These are phyloP conservation scores for Drosophila gaucha DNA, from an alignment of 2,888 invertebrate genomes.

Conservation along the genomic window DNA sequence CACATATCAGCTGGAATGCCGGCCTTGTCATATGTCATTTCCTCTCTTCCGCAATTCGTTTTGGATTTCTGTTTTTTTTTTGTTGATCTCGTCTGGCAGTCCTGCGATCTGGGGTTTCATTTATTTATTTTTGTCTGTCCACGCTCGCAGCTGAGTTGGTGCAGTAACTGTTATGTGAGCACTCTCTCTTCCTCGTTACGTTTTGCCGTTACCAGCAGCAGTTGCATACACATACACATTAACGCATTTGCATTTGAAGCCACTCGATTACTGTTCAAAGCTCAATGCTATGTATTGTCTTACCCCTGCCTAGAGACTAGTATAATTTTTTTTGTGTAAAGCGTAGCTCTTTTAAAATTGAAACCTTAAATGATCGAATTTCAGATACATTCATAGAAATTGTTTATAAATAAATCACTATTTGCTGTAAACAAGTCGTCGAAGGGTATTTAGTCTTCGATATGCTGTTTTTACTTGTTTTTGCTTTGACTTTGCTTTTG, in stretches of 20 bases:
- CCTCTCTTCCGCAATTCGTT: slow-evolving; percentile 8
- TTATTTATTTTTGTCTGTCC: slow-evolving; percentile 19
- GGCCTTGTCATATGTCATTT: slow-evolving; percentile 29
- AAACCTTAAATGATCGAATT: too few relatives aligned
- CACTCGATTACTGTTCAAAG: slow-evolving; percentile 21
- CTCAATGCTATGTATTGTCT: slow-evolving; percentile 10
- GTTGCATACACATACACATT: not conserved
- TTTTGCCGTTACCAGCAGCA: slow-evolving; percentile 20
- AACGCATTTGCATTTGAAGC: slow-evolving; percentile 10
- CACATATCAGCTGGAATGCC: slow-evolving; percentile 35
- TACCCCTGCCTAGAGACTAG: not conserved
- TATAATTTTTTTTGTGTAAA: not conserved
- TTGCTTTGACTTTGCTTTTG: slow-evolving; percentile 5
- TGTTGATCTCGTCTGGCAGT: slow-evolving; percentile 31
- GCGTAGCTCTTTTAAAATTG: too few relatives aligned
- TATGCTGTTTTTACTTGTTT: not conserved
- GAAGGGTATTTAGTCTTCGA: not conserved
- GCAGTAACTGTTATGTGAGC: not conserved
- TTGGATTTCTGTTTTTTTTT: slow-evolving; percentile 3
- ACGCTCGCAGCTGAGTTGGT: too few relatives aligned
- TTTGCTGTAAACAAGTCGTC: too few relatives aligned
- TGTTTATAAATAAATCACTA: too few relatives aligned
- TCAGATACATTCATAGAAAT: not conserved
- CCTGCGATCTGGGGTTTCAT: slow-evolving; percentile 1
- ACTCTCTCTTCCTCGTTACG: not conserved